phyloP scores from a whole-genome alignment of 2,797 vertebrate genomes.

The Pseudomugil gertrudae region DNA sequence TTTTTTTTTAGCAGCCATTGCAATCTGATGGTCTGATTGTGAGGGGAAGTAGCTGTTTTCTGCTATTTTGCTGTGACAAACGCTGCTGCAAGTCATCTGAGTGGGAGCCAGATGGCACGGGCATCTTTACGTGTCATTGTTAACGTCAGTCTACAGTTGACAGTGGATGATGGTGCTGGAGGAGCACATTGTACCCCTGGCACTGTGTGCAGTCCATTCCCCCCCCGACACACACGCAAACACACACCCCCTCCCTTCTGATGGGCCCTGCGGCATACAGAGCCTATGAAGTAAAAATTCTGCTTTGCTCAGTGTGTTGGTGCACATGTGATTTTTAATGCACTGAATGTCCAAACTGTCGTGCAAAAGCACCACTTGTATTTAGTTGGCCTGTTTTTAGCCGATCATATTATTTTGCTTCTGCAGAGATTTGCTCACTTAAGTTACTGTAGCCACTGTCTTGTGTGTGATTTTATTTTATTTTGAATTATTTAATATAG shows the following conservation, averaged over 20 bases:
- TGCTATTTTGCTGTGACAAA: conserved; percentile 45
- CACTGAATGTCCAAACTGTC: not conserved
- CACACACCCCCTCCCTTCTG: conserved; percentile 3
- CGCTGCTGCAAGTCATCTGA: conserved; percentile 42
- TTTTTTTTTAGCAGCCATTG: conserved; percentile 25
- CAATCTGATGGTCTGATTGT: conserved; percentile 29
- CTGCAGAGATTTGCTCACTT: conserved; percentile 33
- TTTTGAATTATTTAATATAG: conserved; percentile 40
- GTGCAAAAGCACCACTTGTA: conserved; percentile 1
- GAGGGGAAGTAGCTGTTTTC: conserved; percentile 34
- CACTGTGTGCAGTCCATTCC: conserved; percentile 29
- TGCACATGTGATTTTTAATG: not conserved
- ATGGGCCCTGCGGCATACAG: conserved; percentile 11
- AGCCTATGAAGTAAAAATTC: conserved; percentile 9
- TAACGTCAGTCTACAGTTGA: conserved; percentile 32
- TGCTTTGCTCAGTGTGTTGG: conserved; percentile 3
- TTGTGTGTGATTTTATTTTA: conserved; percentile 53
- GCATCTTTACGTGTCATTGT: conserved; percentile 51
- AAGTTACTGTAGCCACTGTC: conserved; percentile 31
- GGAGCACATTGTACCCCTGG: conserved; percentile 23
- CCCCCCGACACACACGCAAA: conserved; percentile 23
- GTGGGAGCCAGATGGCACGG: conserved; percentile 57
- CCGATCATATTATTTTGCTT: conserved; percentile 16
- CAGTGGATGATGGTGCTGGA: conserved; percentile 1
- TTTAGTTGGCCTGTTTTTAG: conserved; percentile 15